A percentile compares a stretch with the other conserved stretches of the same genome.
phyloP scores from a whole-genome alignment of 1,140 invertebrate species.

The Drosophila albomicans region DNA sequence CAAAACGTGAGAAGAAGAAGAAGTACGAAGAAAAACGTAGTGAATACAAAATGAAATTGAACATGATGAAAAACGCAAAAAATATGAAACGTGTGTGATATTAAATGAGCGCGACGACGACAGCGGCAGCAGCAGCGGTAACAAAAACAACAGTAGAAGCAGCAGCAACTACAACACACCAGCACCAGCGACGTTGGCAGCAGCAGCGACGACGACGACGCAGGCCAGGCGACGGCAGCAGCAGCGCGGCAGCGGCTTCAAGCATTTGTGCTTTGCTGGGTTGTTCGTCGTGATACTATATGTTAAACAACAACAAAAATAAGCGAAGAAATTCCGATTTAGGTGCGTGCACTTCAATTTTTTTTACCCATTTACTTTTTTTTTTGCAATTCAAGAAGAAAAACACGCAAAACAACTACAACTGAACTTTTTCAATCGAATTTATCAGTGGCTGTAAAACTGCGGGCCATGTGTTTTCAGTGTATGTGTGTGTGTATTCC shows the following conservation, averaged over 20 bases:
- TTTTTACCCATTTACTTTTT: not conserved
- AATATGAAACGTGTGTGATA: slow-evolving; percentile 82
- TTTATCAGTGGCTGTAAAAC: slow-evolving; percentile 39
- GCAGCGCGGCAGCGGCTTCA: slow-evolving; percentile 20
- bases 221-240: slow-evolving; percentile 5
- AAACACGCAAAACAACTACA: not conserved
- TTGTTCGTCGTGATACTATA: slow-evolving; percentile 44
- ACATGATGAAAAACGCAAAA: slow-evolving; percentile 55
- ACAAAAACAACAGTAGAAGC: slow-evolving; percentile 32
- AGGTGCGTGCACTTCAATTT: slow-evolving; percentile 43
- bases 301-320: not conserved
- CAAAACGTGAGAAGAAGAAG: slow-evolving; percentile 21
- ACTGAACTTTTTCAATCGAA: not conserved
- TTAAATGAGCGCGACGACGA: slow-evolving; percentile 63
- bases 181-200: slow-evolving; percentile 44
- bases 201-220: slow-evolving; percentile 45
- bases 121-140: slow-evolving; percentile 35
- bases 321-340: slow-evolving; percentile 56
- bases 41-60: slow-evolving; percentile 26
- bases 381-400: slow-evolving; percentile 1
- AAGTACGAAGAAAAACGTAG: slow-evolving; percentile 39
- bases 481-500: slow-evolving; percentile 18
- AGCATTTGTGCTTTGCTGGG: slow-evolving; percentile 36
- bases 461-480: slow-evolving; percentile 2
- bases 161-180: slow-evolving; percentile 32